A percentile compares a stretch with the other conserved stretches of the same genome.
Conservation (phyloP, 2,113 vertebrate genomes). For the Pyxicephalus adspersus region DNA sequence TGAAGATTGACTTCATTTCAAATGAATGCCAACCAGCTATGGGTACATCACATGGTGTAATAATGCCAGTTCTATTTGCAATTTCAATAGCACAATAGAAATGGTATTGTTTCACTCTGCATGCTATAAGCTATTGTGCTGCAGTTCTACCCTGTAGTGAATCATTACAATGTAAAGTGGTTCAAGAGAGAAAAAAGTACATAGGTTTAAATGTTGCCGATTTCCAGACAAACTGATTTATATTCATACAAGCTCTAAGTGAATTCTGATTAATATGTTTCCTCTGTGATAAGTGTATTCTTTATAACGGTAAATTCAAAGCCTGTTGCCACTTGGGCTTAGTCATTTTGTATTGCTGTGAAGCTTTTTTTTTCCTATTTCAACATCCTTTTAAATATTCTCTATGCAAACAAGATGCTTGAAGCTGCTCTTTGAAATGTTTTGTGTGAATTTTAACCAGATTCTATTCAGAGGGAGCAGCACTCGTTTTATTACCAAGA, state of each 20-base stretch:
- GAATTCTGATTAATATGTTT: constrained; percentile 48
- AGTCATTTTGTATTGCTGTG: constrained; percentile 34
- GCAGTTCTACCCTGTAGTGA: constrained; percentile 28
- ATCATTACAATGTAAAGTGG: constrained; percentile 34
- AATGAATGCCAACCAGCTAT: constrained; percentile 6
- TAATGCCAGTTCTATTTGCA: constrained; percentile 24
- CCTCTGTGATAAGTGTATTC: constrained; percentile 47
- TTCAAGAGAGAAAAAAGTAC: constrained; percentile 24
- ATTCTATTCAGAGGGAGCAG: constrained; percentile 3
- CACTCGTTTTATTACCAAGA: constrained; percentile 5
- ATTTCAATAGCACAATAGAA: constrained; percentile 26
- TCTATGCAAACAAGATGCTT: constrained; percentile 38
- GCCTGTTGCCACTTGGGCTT: constrained; percentile 45
- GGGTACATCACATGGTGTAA: constrained; percentile 21
- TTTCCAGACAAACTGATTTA: constrained; percentile 46
- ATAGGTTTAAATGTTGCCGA: constrained; percentile 19
- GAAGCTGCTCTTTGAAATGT: constrained; percentile 29
- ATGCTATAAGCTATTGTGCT: constrained; percentile 8
- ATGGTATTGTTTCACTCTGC: constrained; percentile 4
- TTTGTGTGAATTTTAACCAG: constrained; percentile 23
- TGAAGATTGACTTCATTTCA: neutral
- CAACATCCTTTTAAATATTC: constrained; percentile 31
- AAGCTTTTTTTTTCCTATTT: constrained; percentile 21
- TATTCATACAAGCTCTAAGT: constrained; percentile 35
- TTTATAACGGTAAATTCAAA: constrained; percentile 40